These are phyloP conservation scores for Semnornis frantzii DNA, from an alignment of 2,113 vertebrate species.

Conservation along the genomic window DNA sequence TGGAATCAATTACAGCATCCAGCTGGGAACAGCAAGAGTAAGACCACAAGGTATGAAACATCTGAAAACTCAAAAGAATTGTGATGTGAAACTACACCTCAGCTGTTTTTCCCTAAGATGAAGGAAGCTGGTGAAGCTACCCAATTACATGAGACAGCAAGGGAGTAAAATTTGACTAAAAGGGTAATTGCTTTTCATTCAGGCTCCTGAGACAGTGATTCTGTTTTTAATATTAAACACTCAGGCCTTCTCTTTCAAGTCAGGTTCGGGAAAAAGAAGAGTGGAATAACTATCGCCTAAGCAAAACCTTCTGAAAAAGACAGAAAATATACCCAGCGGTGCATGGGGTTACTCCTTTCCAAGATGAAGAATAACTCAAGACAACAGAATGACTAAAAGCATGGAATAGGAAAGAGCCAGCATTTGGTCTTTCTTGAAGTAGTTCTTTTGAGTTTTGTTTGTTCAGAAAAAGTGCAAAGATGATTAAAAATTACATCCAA, in stretches of 20 bases:
- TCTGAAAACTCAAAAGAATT: background rate
- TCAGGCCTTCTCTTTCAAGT: slow-evolving; percentile 12
- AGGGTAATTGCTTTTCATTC: slow-evolving; percentile 23
- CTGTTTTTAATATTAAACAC: background rate
- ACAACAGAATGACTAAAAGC: background rate
- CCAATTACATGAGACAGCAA: slow-evolving; percentile 20
- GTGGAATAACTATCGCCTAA: background rate
- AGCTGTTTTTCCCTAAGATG: background rate
- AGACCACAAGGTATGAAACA: background rate
- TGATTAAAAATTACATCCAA: background rate
- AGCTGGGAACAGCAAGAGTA: background rate
- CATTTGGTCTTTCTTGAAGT: background rate
- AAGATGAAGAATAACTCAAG: background rate
- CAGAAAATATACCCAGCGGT: background rate
- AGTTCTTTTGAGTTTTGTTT: background rate
- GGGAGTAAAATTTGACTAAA: slow-evolving; percentile 18
- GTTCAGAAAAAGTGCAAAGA: background rate
- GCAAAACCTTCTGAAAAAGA: background rate
- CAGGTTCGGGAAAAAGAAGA: background rate
- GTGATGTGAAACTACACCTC: background rate
- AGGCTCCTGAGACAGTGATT: slow-evolving; percentile 1
- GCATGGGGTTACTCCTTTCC: no score
- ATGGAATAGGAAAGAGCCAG: background rate
- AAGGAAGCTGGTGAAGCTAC: background rate
- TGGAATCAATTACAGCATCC: background rate